These are phyloP conservation scores for Lepidocyrtoides sp. DNA, from an alignment of 2,888 invertebrate species.

Conservation along the genomic window DNA sequence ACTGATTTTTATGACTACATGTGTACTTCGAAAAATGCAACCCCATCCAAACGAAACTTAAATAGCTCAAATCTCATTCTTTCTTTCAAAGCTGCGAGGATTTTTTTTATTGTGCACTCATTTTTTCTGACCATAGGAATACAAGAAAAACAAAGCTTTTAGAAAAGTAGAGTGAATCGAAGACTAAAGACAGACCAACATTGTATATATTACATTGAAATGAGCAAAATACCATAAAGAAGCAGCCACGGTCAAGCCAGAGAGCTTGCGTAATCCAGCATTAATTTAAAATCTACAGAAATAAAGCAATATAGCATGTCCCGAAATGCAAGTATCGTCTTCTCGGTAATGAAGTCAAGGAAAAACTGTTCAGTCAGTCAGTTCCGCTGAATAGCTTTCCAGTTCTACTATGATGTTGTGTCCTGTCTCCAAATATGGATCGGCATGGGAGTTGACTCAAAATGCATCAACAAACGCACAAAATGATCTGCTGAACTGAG, in stretches of 20 bases:
- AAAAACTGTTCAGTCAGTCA: conserved; percentile 32
- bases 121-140: conserved; percentile 47
- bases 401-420: conserved; percentile 4
- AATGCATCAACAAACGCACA: conserved; percentile 42
- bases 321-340: not conserved
- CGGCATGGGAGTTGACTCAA: conserved; percentile 67
- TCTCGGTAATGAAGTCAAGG: conserved; percentile 14
- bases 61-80: not conserved
- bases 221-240: too few relatives aligned
- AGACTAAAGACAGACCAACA: conserved; percentile 15
- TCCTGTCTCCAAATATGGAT: conserved; percentile 60
- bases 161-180: not conserved
- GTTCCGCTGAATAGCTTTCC: conserved; percentile 72
- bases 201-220: too few relatives aligned
- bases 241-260: too few relatives aligned
- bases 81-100: not conserved
- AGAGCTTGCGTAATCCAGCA: too few relatives aligned
- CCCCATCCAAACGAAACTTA: not conserved
- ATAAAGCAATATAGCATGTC: too few relatives aligned
- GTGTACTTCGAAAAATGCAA: not conserved
- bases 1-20: conserved; percentile 7
- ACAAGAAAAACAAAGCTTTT: not conserved
- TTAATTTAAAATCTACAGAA: too few relatives aligned
- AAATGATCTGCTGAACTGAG: conserved; percentile 13
- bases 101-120: not conserved